Evolutionary conservation across 2,113 vertebrate genomes (phyloP), one percentile per base, ranked within the genome.

Genomic region (Alethe castanea): DNA sequence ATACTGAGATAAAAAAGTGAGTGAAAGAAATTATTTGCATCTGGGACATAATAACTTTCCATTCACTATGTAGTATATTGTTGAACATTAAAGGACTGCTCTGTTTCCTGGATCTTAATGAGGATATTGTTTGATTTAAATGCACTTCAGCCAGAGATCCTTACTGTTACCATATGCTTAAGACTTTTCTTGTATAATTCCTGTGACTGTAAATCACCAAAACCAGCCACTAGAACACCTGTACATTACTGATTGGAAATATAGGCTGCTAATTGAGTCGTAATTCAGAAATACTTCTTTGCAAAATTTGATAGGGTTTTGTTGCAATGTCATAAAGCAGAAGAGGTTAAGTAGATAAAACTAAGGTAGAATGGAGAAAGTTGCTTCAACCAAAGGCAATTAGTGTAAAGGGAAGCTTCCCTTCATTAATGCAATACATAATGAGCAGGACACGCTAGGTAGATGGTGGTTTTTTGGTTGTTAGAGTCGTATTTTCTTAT

Each of bases 121-220:
- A 82, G 67, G 66, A 79, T 94, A 33, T 80, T 88, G 23, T 96
- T 94, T 95, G 71, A 92, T 96, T 96, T 97, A 88, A 90, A 88
- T 48, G n/a, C n/a, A 72, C 22, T 45, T 44, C n/a, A 88, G 67
- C 17, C 54, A 76, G 56, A 88, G 19, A 53, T 92, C 44, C 72
- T 94, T 96, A 59, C 35, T 85, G 76, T 88, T 93, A 94, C 50
- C 52, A 50, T 64, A 84, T 67, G 52, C 81, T 84, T 95, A 69
- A 90, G 86, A 35, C 74, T 79, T 94, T 95, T 48, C 29, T 42
- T 11, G 15, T 81, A 23, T 83, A 71, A 69, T 89, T 86, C 77
- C 50, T 56, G 47, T 82, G 71, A 94, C 69, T 50, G 36, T 17
- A 79, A 76, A 73, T 79, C 81, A 79, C 65, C 61, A 77, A 92